phyloP scores from a whole-genome alignment of 2,113 vertebrate species.

The Platysternon megacephalum region DNA sequence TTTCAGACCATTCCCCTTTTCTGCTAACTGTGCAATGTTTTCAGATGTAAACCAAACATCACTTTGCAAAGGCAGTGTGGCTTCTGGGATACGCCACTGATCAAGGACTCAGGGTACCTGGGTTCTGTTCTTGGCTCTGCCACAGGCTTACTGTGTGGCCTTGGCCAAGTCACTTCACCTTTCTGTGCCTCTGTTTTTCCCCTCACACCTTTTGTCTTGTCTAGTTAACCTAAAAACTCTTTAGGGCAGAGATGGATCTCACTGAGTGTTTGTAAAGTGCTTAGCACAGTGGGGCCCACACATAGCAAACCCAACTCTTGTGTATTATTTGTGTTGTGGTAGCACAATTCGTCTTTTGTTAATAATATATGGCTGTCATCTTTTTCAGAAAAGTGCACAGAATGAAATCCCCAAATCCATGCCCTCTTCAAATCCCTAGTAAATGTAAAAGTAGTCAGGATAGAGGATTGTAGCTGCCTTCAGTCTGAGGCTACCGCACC shows the following conservation, averaged over 20 bases:
- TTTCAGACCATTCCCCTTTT: background rate
- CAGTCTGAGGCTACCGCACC: background rate
- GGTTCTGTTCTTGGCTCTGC: background rate
- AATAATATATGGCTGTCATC: background rate
- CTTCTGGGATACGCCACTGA: background rate
- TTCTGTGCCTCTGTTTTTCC: background rate
- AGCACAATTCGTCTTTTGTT: background rate
- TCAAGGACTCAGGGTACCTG: no score
- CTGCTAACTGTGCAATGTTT: background rate
- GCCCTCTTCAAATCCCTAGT: background rate
- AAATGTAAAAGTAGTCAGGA: background rate
- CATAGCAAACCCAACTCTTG: background rate
- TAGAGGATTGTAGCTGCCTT: background rate
- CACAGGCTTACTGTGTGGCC: background rate
- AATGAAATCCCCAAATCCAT: background rate
- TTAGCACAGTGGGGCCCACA: background rate
- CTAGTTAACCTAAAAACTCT: background rate
- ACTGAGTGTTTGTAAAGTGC: rapidly evolving
- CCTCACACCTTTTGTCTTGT: background rate
- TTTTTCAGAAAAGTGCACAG: background rate
- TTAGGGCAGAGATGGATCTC: background rate
- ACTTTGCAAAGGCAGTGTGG: background rate
- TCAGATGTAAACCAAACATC: background rate
- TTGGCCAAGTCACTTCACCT: background rate
- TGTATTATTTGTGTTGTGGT: background rate